These are phyloP conservation scores for Galerucella pusilla DNA, from an alignment of 2,888 invertebrate species.

Conservation along the genomic window DNA sequence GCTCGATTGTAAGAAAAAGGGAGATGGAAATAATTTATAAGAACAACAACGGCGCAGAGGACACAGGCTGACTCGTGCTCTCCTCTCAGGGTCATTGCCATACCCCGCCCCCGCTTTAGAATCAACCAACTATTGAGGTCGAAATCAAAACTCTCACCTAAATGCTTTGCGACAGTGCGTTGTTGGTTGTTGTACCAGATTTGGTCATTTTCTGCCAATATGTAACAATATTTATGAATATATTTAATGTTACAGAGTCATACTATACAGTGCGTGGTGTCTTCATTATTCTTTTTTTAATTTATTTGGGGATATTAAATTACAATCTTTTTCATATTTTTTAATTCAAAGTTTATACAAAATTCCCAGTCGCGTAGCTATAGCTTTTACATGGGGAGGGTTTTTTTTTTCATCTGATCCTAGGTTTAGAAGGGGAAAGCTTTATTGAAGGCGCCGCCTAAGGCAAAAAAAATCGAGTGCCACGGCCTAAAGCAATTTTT, in stretches of 20 bases:
- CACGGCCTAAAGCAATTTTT: too few species aligned
- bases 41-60: slow-evolving; percentile 4
- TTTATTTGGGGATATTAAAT: too few species aligned
- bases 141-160: background rate
- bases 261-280: too few species aligned
- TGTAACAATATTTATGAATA: background rate
- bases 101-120: slow-evolving; percentile 54
- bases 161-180: background rate
- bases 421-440: too few species aligned
- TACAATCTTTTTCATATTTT: too few species aligned
- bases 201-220: background rate
- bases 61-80: slow-evolving; percentile 14
- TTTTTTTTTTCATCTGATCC: too few species aligned
- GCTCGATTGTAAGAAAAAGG: slow-evolving; percentile 5
- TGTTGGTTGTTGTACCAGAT: background rate
- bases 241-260: background rate
- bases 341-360: too few species aligned
- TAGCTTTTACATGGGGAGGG: too few species aligned
- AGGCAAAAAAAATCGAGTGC: too few species aligned
- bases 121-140: background rate
- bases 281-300: too few species aligned
- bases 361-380: too few species aligned
- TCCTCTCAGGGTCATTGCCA: slow-evolving; percentile 56
- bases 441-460: too few species aligned
- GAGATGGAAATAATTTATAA: slow-evolving; percentile 12